Evolutionary conservation across 2,888 invertebrate species (phyloP).

Genomic region (Amphipyra tragopoginis): DNA sequence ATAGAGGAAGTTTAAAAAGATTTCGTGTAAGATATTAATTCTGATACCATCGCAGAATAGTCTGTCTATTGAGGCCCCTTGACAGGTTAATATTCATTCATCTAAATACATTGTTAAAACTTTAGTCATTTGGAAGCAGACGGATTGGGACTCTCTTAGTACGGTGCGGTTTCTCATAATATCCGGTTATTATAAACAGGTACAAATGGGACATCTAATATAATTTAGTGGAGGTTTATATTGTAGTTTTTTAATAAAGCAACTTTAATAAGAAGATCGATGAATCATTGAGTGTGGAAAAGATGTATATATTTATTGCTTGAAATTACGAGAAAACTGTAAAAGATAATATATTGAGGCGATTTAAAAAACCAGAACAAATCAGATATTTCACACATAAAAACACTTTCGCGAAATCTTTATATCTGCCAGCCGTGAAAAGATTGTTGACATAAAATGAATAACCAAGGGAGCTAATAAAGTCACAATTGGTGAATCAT

Average conservation of each 20-base stretch:
- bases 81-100: slow-evolving; percentile 57
- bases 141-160: slow-evolving; percentile 39
- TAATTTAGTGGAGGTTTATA: slow-evolving; percentile 28
- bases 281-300: neutral
- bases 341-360: too few species aligned
- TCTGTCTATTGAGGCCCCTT: slow-evolving; percentile 33
- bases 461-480: too few species aligned
- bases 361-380: too few species aligned
- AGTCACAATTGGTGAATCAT: too few species aligned
- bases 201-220: slow-evolving; percentile 26
- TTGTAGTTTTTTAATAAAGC: slow-evolving; percentile 16
- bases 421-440: too few species aligned
- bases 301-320: too few species aligned
- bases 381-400: too few species aligned
- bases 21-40: slow-evolving; percentile 26
- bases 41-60: slow-evolving; percentile 27
- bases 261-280: slow-evolving; percentile 5
- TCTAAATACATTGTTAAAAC: slow-evolving; percentile 57
- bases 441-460: too few species aligned
- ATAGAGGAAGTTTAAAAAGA: slow-evolving; percentile 39
- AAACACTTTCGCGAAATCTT: too few species aligned
- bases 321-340: too few species aligned
- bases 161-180: slow-evolving; percentile 35
- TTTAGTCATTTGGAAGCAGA: slow-evolving; percentile 53
- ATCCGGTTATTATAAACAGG: slow-evolving; percentile 41